Evolutionary conservation across 2,113 vertebrate genomes (phyloP), one percentile per base, ranked within the genome.

Genomic region (Phylloscopus trochilus): DNA sequence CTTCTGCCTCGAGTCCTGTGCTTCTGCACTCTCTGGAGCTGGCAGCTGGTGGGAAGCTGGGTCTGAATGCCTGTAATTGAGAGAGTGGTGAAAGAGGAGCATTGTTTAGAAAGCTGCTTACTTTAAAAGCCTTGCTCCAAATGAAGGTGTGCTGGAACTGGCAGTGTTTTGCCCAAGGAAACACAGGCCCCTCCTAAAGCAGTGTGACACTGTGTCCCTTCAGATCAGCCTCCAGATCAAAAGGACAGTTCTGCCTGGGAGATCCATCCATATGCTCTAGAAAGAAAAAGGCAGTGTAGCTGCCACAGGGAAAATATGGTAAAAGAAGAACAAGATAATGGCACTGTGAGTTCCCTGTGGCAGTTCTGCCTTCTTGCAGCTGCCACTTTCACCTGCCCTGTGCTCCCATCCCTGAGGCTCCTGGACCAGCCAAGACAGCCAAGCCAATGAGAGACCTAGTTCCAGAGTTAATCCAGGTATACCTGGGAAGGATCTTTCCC

Each of bases 1-100:
- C 1, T 78, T 35, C 35, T 91, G 16, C 24, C 64, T 53, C 0
- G 0, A n/a, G 33, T 23, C 10, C 11, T 27, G 15, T 18, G 13
- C 7, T 62, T 22, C 20, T 13, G 5, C 0, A 1, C 28, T 20
- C 9, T 74, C 39, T 80, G 51, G 26, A 81, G 41, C 9, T 60
- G 58, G 27, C 9, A 47, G 7, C 44, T 64, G 30, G 13, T 8
- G 7, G 13, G 28, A 93, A 89, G 13, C 6, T 12, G 66, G 9
- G 11, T 37, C 37, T 7, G 37, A 66, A 81, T 0, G 1, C 8
- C 23, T 74, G 16, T 8, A 28, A 33, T 15, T 14, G 51, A 81
- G 63, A 55, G 7, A 14, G 51, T 7, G 49, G 1, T 13, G 20
- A 35, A 87, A 67, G 23, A 63, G 5, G 39, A 70, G 11, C 11